Evolutionary conservation across 2,888 invertebrate genomes (phyloP), one percentile per base, ranked within the genome.

Genomic region (Himalopsyche japonica): DNA sequence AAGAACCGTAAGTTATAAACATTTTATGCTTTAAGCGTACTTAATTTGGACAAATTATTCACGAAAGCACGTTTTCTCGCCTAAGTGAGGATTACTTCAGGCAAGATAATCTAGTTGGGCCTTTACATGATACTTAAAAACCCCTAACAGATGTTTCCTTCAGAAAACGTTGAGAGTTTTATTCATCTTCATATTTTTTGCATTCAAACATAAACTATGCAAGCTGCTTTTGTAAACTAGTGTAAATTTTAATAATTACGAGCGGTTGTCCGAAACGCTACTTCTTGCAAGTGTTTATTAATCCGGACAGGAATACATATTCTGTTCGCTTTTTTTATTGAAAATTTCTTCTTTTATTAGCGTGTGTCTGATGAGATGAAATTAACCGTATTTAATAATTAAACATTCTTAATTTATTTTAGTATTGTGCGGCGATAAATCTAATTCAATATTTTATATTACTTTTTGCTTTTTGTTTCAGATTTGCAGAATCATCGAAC

Each of bases 11-110:
- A 70, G 70, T 70, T 70, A 70, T 70, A 70, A 70, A 70, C 70
- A 70, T 70, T 70, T 70, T 70, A 70, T 70, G 70, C 70, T 70
- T 70, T 70, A 70, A 70, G 70, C 70, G 70, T 70, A 70, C 70
- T 70, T 70, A 70, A 70, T 70, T 70, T 70, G 70, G 70, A 70
- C 70, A 70, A 70, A 70, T 70, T 70, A 70, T 70, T 70, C 70
- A 70, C 70, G 70, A 70, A 70, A 70, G 70, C 70, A 70, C 70
- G 70, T 70, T 70, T 70, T 70, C 70, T 70, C 70, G 70, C 70
- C 70, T 70, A 70, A 70, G 70, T 70, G 70, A 70, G 27, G 70
- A 70, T 70, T 70, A 70, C 70, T 70, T 70, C 70, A 70, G 12
- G 70, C 70, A 70, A 30, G 70, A 70, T 70, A 70, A 70, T 70